These are phyloP conservation scores for Caracal caracal DNA, from an alignment of 2,113 vertebrate species.

Conservation along the genomic window DNA sequence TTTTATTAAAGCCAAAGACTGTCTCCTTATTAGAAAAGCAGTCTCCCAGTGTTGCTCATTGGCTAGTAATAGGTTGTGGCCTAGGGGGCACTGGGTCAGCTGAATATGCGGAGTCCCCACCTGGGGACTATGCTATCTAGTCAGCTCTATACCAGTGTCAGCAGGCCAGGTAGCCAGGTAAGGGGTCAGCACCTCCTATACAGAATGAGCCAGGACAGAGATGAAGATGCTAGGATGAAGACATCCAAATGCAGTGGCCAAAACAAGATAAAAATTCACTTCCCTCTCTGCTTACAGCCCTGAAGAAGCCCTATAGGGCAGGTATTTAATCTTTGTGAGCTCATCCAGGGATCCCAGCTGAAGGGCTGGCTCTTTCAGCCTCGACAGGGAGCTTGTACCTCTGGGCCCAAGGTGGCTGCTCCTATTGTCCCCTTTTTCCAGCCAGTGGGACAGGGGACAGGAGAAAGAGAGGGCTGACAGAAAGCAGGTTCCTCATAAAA, in stretches of 20 bases:
- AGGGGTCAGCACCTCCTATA: not conserved
- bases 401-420: not conserved
- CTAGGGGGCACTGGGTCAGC: not conserved
- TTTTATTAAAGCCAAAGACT: slow-evolving; percentile 12
- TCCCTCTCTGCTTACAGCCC: not conserved
- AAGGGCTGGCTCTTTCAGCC: not conserved
- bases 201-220: not conserved
- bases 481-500: not conserved
- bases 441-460: not conserved
- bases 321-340: not conserved
- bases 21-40: not conserved
- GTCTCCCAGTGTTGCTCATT: not conserved
- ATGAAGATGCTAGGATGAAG: not conserved
- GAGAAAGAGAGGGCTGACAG: not conserved
- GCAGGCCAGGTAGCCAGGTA: not conserved
- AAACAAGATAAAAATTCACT: not conserved
- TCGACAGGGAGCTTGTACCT: not conserved
- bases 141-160: not conserved
- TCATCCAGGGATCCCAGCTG: not conserved
- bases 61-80: not conserved
- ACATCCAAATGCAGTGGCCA: not conserved
- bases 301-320: not conserved
- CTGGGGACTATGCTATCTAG: not conserved
- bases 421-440: not conserved
- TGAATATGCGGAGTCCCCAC: not conserved